A percentile compares a stretch with the other conserved stretches of the same genome.
Conservation (phyloP, 2,888 invertebrate species). For the Epirrhoe alternata region DNA sequence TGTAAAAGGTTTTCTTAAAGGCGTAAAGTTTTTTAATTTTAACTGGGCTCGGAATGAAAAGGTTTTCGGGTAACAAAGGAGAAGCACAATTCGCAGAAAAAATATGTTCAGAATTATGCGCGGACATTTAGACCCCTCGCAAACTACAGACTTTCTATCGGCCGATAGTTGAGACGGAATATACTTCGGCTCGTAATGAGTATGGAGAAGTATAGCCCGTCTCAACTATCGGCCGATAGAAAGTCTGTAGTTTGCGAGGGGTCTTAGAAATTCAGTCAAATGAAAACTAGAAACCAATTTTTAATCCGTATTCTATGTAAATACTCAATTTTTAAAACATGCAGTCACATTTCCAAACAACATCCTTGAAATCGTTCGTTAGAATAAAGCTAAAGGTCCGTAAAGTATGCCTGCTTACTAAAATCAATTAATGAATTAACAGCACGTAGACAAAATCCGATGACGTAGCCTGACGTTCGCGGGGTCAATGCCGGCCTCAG, state of each 20-base stretch:
- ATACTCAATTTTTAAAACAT: neutral
- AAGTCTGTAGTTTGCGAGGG: too few relatives aligned
- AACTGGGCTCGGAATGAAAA: conserved; percentile 11
- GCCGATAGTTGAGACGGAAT: too few relatives aligned
- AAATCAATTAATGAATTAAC: conserved; percentile 22
- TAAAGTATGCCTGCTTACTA: too few relatives aligned
- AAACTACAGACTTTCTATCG: too few relatives aligned
- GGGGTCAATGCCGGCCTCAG: conserved; percentile 68
- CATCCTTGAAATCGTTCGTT: too few relatives aligned
- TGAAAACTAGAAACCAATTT: neutral
- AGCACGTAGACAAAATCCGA: conserved; percentile 12
- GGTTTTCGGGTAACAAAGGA: neutral
- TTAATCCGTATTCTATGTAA: neutral
- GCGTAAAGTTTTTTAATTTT: conserved; percentile 17
- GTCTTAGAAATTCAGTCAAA: neutral
- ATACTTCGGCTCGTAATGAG: too few relatives aligned
- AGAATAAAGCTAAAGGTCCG: too few relatives aligned
- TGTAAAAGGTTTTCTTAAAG: neutral
- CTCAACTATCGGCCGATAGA: too few relatives aligned
- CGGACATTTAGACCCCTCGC: too few relatives aligned
- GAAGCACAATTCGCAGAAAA: neutral
- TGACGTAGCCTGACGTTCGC: conserved; percentile 39
- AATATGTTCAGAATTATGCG: neutral
- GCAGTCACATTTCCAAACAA: too few relatives aligned
- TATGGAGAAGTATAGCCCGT: too few relatives aligned